These are phyloP conservation scores for Oxystoma pomonae DNA, from an alignment of 2,888 invertebrate genomes.

Conservation along the genomic window DNA sequence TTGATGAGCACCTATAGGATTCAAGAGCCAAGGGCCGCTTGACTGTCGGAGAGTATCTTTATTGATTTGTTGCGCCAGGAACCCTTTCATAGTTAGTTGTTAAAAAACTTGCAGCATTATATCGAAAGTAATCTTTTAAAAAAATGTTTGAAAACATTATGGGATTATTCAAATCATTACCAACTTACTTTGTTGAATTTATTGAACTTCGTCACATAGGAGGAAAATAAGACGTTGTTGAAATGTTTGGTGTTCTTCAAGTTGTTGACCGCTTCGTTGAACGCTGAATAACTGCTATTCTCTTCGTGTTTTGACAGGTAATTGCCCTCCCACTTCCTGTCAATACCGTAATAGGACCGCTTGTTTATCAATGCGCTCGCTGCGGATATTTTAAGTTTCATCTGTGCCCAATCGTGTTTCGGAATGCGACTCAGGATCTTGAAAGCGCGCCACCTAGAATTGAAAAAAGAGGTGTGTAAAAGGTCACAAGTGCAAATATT, in stretches of 20 bases:
- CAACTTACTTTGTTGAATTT: conserved; percentile 52
- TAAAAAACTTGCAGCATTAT: too few species aligned
- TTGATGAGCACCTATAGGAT: too few species aligned
- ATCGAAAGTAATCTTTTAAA: too few species aligned
- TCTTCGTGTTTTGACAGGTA: conserved; percentile 67
- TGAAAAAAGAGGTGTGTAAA: too few species aligned
- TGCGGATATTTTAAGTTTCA: conserved; percentile 75
- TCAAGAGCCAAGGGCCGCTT: too few species aligned
- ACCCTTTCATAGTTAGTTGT: too few species aligned
- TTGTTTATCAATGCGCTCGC: conserved; percentile 67
- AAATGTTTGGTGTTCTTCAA: conserved; percentile 66
- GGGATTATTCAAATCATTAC: conserved; percentile 20
- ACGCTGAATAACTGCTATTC: conserved; percentile 62
- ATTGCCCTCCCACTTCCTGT: conserved; percentile 79
- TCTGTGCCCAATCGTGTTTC: conserved; percentile 80
- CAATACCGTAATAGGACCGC: conserved; percentile 68
- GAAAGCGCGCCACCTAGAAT: conserved; percentile 74
- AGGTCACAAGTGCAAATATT: too few species aligned
- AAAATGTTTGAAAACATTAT: neutral
- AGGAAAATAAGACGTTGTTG: conserved; percentile 60
- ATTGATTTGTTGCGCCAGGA: too few species aligned
- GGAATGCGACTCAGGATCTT: conserved; percentile 81
- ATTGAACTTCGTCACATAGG: conserved; percentile 67
- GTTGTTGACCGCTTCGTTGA: conserved; percentile 63
- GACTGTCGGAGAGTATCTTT: too few species aligned